Conservation (phyloP, 2,888 invertebrate genomes). For the Hesperia comma region DNA sequence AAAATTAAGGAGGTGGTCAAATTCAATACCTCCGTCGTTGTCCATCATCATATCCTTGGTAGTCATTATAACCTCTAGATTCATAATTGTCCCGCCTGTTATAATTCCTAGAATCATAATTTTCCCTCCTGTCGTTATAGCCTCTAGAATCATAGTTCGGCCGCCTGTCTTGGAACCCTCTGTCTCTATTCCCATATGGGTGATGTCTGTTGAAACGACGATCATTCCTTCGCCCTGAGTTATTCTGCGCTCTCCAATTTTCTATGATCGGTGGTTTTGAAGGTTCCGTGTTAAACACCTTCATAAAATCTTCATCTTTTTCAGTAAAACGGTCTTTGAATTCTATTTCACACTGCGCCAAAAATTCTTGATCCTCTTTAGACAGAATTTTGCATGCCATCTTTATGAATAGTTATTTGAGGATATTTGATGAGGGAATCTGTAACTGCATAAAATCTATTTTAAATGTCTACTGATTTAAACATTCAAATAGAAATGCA, state of each 20-base stretch:
- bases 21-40: constrained; percentile 24
- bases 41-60: constrained; percentile 45
- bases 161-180: constrained; percentile 23
- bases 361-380: constrained; percentile 83
- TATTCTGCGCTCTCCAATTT: constrained; percentile 76
- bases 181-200: constrained; percentile 53
- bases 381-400: constrained; percentile 70
- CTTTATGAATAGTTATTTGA: constrained; percentile 36
- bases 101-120: constrained; percentile 45
- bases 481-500: neutral
- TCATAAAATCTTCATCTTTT: constrained; percentile 85
- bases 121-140: constrained; percentile 42
- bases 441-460: constrained; percentile 53
- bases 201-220: constrained; percentile 55
- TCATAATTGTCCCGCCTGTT: constrained; percentile 43
- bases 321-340: constrained; percentile 85
- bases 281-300: constrained; percentile 65
- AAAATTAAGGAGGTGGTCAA: neutral
- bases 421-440: constrained; percentile 55
- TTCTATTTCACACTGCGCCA: constrained; percentile 85
- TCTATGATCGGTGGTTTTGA: constrained; percentile 85
- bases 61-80: constrained; percentile 41
- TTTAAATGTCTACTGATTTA: neutral
- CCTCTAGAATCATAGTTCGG: constrained; percentile 10
- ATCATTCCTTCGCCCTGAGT: constrained; percentile 60